Evolutionary conservation across 2,797 vertebrate species (phyloP), one percentile per base, ranked within the genome.

Genomic region (Chloroceryle amazona): DNA sequence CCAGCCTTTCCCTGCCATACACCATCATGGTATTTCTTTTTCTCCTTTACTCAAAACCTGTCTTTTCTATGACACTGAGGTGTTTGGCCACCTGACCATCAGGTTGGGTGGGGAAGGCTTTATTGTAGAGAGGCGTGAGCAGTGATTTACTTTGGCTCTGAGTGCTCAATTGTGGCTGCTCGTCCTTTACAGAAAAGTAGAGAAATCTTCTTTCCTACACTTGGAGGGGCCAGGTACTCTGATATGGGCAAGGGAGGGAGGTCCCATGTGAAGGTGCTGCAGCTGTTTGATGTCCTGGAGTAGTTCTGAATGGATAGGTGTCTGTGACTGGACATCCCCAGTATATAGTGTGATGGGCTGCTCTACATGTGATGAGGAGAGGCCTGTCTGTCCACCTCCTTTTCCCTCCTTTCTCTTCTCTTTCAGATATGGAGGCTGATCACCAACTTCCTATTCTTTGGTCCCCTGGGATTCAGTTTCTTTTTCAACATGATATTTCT

Each of bases 401-500:
- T 44, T 75, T 70, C 41, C 58, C 33, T 66, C 25, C 57, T 74
- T 44, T 81, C 42, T 93, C 52, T 90, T 95, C 67, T 89, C 68
- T 95, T 75, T 87, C 97, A 98, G 98, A 91, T 98, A 89, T 98
- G 98, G 98, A 97, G 98, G 79, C 98, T 98, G 51, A 74, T 98
- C 96, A 98, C 98, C 90, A 98, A 97, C 96, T 98, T 98, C 97
- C 97, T 98, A 51, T 98, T 98, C 93, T 98, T 98, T 62, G 98
- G 98, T 61, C 98, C 98, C n/a, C 89, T 98, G 97, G 98, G 98
- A 95, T 98, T 98, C 97, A 97, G 97, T 92, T 98, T 98, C 96
- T 98, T 98, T 97, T 98, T 98, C 98, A 98, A 98, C 96, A 98
- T 98, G 98, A 97, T 98, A 91, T 98, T 98, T 96, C 97, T 98